Conservation (phyloP, 2,888 invertebrate genomes). For the Lepidochitona cinerea region DNA sequence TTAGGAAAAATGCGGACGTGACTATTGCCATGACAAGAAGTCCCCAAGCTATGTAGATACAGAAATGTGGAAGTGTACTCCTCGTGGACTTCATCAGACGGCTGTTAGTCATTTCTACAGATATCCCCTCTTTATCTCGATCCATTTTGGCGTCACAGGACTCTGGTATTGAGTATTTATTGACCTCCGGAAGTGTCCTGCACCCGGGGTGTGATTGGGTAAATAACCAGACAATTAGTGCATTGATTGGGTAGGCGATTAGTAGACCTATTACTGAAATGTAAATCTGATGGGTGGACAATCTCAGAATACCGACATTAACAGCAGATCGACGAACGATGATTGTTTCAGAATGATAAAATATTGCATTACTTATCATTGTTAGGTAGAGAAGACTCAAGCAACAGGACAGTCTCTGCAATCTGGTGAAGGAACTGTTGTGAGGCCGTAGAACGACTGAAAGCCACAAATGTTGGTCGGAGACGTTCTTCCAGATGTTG, state of each 20-base stretch:
- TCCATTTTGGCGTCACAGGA: not conserved
- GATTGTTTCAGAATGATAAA: constrained; percentile 51
- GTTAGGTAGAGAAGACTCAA: constrained; percentile 67
- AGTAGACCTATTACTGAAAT: constrained; percentile 44
- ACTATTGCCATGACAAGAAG: constrained; percentile 31
- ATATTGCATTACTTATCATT: constrained; percentile 72
- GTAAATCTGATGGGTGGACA: constrained; percentile 36
- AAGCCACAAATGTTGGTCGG: constrained; percentile 72
- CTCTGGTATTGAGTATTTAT: not conserved
- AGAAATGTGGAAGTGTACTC: constrained; percentile 33
- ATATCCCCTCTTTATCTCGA: not conserved
- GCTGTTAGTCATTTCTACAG: not conserved
- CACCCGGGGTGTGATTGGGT: constrained; percentile 20
- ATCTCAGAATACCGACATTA: constrained; percentile 29
- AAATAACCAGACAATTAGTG: constrained; percentile 41
- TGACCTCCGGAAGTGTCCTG: not conserved
- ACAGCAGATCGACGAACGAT: constrained; percentile 19
- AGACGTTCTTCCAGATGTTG: constrained; percentile 38
- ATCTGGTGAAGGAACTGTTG: constrained; percentile 67
- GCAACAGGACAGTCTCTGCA: constrained; percentile 64
- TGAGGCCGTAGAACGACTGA: constrained; percentile 70
- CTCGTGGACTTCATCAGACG: not conserved
- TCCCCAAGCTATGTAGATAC: constrained; percentile 43
- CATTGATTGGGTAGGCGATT: constrained; percentile 40
- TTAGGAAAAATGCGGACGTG: constrained; percentile 24